Evolutionary conservation across 35 echinoderm and acorn worm genomes (phyloP).

Genomic region (Holothuria glaberrima): DNA sequence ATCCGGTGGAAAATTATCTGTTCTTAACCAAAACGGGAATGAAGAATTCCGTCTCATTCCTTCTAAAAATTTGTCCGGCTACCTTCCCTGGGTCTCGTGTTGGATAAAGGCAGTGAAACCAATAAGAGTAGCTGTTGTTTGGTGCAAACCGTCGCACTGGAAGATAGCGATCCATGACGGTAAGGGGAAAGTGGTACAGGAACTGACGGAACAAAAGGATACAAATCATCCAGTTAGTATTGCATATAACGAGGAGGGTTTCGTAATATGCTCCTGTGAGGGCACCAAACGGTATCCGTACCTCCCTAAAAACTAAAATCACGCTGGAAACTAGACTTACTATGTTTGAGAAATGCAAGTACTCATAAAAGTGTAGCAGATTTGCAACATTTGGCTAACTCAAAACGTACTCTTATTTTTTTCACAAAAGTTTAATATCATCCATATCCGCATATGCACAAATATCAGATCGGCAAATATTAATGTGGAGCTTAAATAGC

Average conservation of each 20-base stretch:
- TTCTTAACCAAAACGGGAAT: conserved; percentile 10
- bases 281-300: conserved; percentile 7
- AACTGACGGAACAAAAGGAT: background rate
- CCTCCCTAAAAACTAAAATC: too few species aligned
- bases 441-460: too few species aligned
- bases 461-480: too few species aligned
- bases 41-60: conserved; percentile 6
- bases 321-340: too few species aligned
- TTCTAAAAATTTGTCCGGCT: conserved; percentile 2
- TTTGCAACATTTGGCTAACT: too few species aligned
- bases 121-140: conserved; percentile 21
- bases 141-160: conserved; percentile 18
- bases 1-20: background rate
- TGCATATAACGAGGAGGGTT: conserved; percentile 2
- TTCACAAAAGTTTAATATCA: too few species aligned
- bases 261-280: conserved; percentile 24
- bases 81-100: conserved; percentile 26
- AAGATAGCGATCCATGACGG: conserved; percentile 42
- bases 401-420: too few species aligned
- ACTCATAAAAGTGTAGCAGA: too few species aligned
- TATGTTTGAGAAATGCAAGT: too few species aligned
- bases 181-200: conserved; percentile 15
- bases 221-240: conserved; percentile 18
- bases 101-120: conserved; percentile 11
- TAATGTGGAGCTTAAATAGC: too few species aligned